Evolutionary conservation across 1,140 invertebrate species (phyloP), one percentile per base, ranked within the genome.

Genomic region (Drosophila sproati): DNA sequence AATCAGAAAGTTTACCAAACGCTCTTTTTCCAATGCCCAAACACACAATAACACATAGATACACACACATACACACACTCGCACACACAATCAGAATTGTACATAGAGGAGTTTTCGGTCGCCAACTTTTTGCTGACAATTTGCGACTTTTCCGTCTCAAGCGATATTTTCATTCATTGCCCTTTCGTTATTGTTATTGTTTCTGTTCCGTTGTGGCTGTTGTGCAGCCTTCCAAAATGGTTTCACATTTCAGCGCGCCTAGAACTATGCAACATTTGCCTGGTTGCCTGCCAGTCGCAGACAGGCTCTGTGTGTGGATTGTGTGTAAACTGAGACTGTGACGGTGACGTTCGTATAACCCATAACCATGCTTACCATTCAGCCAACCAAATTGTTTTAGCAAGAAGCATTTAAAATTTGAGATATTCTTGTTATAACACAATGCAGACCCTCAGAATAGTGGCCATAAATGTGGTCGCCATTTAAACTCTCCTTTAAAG

Each of bases 241-340:
- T 85, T 85, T 85, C 78, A 85, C 82, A 86, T 86, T 80, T 86
- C 81, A 86, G 82, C 81, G 81, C 81, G 81, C 77, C 73, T 73
- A 80, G 64, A 85, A 85, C 73, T 85, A 77, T 80, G 69, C 57
- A 64, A 68, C 73, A 77, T 74, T 70, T 66, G 28, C 41, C 41
- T 66, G 67, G 68, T 80, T 71, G 67, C 73, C 50, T 54, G 68
- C 54, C 61, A 76, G 61, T 63, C 73, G 63, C 62, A 76, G 56
- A 29, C 76, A 47, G 32, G n/a, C 20, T 20, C 20, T 20, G 20
- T 20, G 20, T 20, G 20, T 20, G 20, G 20, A 20, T 20, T 20
- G 20, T 20, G 20, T 20, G 20, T 20, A 20, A 20, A 20, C 20
- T 20, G 20, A 20, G 20, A 20, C 20, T 20, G 20, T 20, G 20